phyloP scores from a whole-genome alignment of 23 tunicate genomes.

The Ascidia mentula region DNA sequence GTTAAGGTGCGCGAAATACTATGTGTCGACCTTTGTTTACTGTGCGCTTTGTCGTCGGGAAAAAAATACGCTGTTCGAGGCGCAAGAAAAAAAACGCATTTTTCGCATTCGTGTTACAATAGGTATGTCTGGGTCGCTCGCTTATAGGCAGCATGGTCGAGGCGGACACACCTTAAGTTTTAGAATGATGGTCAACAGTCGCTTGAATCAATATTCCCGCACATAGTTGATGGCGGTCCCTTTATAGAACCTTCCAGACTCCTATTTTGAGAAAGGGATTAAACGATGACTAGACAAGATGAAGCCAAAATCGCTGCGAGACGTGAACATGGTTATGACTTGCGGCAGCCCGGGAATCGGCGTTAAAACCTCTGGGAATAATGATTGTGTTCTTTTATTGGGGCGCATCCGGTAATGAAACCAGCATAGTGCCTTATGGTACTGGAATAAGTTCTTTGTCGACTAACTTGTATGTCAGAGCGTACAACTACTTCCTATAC shows the following conservation, averaged over 20 bases:
- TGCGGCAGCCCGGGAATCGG: too few relatives aligned
- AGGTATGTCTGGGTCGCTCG: background rate
- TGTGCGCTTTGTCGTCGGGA: background rate
- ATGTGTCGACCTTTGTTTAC: conserved; percentile 4
- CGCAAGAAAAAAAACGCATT: background rate
- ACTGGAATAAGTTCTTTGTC: too few relatives aligned
- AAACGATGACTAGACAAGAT: background rate
- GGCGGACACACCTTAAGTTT: background rate
- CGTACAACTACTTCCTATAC: too few relatives aligned
- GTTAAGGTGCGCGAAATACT: background rate
- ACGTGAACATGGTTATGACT: background rate
- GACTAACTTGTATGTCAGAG: too few relatives aligned
- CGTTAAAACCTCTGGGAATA: background rate
- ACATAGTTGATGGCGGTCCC: background rate
- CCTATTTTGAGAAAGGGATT: background rate
- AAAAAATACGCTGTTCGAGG: background rate
- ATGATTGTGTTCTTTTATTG: too few relatives aligned
- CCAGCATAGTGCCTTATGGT: too few relatives aligned
- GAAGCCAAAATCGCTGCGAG: background rate
- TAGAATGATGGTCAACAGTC: background rate
- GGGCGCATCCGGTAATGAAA: too few relatives aligned
- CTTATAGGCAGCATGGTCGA: background rate
- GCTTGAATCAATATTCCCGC: background rate
- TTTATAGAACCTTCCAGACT: too few relatives aligned
- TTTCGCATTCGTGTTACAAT: background rate